Evolutionary conservation across 2,888 invertebrate genomes (phyloP).

Genomic region (Lithophane socia): DNA sequence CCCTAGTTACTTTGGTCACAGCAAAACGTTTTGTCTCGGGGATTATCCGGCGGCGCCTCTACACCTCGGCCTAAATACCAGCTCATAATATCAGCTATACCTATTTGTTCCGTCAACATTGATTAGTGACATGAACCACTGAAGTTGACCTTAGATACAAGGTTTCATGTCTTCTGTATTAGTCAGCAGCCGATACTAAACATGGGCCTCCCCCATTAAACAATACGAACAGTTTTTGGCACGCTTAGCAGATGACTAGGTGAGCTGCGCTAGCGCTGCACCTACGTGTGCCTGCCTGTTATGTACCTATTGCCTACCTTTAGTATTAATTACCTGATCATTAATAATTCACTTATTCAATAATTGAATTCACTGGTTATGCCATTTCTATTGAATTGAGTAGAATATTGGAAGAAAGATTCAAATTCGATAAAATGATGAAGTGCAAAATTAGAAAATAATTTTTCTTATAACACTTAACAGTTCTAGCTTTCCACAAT

Average conservation of each 20-base stretch:
- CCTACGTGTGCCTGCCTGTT: background rate
- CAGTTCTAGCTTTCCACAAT: background rate
- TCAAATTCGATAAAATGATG: background rate
- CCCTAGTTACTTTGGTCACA: conserved; percentile 74
- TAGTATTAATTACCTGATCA: conserved; percentile 17
- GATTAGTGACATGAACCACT: conserved; percentile 58
- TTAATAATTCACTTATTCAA: background rate
- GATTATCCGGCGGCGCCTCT: conserved; percentile 78
- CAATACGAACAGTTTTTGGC: conserved; percentile 31
- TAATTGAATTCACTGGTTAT: background rate
- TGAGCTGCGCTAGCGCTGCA: background rate
- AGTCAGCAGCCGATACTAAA: conserved; percentile 44
- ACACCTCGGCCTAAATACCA: conserved; percentile 78
- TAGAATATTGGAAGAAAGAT: conserved; percentile 5
- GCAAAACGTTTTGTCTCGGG: conserved; percentile 74
- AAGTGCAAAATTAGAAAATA: background rate
- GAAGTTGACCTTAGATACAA: conserved; percentile 50
- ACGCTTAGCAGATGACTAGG: conserved; percentile 15
- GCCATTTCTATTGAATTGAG: background rate
- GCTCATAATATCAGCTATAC: conserved; percentile 51
- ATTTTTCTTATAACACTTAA: conserved; percentile 1
- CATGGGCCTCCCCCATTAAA: conserved; percentile 32
- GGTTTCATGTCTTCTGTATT: conserved; percentile 47
- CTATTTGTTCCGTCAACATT: conserved; percentile 79
- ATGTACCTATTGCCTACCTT: background rate